Percentiles rank a stretch among this genome's conserved stretches.
phyloP scores from a whole-genome alignment of 64 coral and sea anemone species.

The Montipora sp. region DNA sequence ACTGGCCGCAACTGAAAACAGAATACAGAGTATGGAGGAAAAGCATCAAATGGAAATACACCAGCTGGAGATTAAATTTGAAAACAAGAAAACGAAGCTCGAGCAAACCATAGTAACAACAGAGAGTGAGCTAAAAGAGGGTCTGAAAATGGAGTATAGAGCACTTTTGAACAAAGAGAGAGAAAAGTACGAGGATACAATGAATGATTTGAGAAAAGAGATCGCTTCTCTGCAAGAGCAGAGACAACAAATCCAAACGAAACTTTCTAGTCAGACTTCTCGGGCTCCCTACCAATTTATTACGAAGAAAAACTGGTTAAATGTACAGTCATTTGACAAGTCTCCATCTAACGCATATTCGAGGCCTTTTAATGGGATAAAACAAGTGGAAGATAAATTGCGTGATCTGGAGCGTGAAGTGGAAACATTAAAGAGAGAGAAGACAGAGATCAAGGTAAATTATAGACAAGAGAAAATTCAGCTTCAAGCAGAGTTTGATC shows the following conservation, averaged over 20 bases:
- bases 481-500: conserved; percentile 42
- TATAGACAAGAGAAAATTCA: conserved; percentile 58
- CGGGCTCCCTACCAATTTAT: not conserved
- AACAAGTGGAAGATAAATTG: conserved; percentile 43
- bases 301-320: not conserved
- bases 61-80: conserved; percentile 27
- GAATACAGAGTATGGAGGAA: conserved; percentile 25
- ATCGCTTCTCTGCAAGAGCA: conserved; percentile 66
- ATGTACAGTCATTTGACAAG: conserved; percentile 11
- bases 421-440: conserved; percentile 57
- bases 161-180: conserved; percentile 41
- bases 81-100: conserved; percentile 28
- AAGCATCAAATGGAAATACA: conserved; percentile 39
- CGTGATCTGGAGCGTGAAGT: conserved; percentile 34
- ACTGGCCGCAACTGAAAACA: conserved; percentile 26
- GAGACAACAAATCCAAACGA: conserved; percentile 59
- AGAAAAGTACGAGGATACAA: conserved; percentile 60
- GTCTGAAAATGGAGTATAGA: conserved; percentile 45
- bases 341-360: not conserved
- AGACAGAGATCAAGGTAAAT: conserved; percentile 46
- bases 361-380: not conserved
- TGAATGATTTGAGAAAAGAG: conserved; percentile 60
- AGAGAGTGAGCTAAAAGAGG: conserved; percentile 20
- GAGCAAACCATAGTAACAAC: not conserved
- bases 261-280: conserved; percentile 13